Evolutionary conservation across 1,140 invertebrate species (phyloP), one percentile per base, ranked within the genome.

Genomic region (Zaprionus ghesquierei): DNA sequence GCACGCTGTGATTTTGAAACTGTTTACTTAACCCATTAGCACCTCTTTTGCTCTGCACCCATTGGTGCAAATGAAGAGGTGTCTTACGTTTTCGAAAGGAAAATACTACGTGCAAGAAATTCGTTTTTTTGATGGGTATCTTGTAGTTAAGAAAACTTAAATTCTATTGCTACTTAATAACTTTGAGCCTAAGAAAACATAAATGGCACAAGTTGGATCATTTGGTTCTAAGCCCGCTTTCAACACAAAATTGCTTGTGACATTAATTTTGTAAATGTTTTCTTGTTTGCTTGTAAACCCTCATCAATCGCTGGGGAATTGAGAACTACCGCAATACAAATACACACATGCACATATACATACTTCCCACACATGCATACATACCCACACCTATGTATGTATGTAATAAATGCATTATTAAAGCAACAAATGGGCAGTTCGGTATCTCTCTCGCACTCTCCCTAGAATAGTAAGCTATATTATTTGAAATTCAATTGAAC

Each of bases 401-500:
- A 15, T 29, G 49, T 25, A 55, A 29, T n/a, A 65, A 69, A 87
- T 87, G 71, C 81, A 89, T 87, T 87, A 87, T 87, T 87, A 84
- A 87, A 89, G 82, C 84, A 87, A 82, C 76, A 87, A 89, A 89
- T 82, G 76, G 79, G 53, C 53, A n/a, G 18, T 18, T 20, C 6
- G 4, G 23, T 3, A 25, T 54, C 27, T 20, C 51, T 49, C 38
- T 38, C 20, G 13, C 22, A 22, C 13, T 29, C 44, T 35, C 31
- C 20, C 20, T 58, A 50, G 51, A 68, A 71, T 73, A 69, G 77
- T 73, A 69, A 75, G 75, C 78, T 23, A 74, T 81, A 79, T 82
- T 89, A 87, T 79, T 72, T 89, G 82, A 80, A 84, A 89, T 89
- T 89, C 77, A 89, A 89, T 89, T 89, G 85, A 80, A 78, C 80